Base-by-base conservation (phyloP, 2,113 vertebrate genomes). In the Pelobates fuscus region DNA sequence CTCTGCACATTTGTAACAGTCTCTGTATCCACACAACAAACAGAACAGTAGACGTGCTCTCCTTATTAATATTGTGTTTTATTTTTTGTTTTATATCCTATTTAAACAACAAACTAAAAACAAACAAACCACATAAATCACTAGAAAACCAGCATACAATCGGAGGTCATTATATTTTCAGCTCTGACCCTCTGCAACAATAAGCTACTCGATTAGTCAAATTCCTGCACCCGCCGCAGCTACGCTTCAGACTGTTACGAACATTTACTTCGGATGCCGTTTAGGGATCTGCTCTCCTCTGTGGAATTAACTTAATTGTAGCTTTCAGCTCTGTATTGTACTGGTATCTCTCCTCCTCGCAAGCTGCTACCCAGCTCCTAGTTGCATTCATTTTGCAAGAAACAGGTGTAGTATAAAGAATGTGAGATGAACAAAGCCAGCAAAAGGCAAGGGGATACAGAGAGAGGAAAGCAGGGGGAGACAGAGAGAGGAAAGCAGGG, bases 261-360 rank as follows among this genome's bases (percentile, higher is more conserved):
- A 32, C 70, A 30, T 72, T 72, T 63, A 72, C 70, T 63, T 30
- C 59, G 20, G 41, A 23, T 32, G 59, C 59, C 68, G 5, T 62
- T 71, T 61, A 57, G 69, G 58, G 69, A 71, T 62, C 69, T 20
- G 43, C 58, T 49, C 69, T 71, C 24, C 70, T 72, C 59, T 8
- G 59, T 52, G 70, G 70, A 72, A 72, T 72, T 63, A 63, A 72
- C 43, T 62, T 72, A 72, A 72, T 72, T 72, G 59, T 63, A 52
- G 70, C 58, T 63, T 72, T 72, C 59, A 72, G 70, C 70, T 72
- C 26, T 5, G 70, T 24, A 63, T 63, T 72, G 70, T 63, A 26
- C 20, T 61, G 69, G 37, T 46, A 62, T 72, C 70, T 72, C 67
- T 58, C 67, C 58, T 63, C 70, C 70, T 63, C 69, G 27, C 70